Percentiles rank a stretch among this genome's conserved stretches.
These are phyloP conservation scores for Odontomyia ornata DNA, from an alignment of 2,888 invertebrate species.

Conservation along the genomic window DNA sequence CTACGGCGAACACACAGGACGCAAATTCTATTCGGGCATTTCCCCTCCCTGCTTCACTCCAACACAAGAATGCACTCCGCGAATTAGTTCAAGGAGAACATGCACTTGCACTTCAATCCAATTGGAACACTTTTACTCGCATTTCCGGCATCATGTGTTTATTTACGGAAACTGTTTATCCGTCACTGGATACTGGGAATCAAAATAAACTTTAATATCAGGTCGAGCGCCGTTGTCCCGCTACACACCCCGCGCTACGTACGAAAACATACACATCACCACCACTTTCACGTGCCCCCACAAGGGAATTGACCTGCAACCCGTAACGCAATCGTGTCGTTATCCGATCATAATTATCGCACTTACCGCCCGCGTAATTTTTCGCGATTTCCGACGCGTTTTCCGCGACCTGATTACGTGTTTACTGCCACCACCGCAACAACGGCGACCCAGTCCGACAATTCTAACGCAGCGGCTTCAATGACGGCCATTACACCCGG, in stretches of 20 bases:
- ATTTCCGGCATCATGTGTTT: neutral
- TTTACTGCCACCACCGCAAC: neutral
- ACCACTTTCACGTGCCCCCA: constrained; percentile 15
- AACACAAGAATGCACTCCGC: neutral
- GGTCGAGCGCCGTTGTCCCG: neutral
- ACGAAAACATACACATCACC: neutral
- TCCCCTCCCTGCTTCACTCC: neutral
- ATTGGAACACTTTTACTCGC: constrained; percentile 3
- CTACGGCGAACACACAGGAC: neutral
- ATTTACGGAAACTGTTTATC: neutral
- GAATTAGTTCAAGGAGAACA: neutral
- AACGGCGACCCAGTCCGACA: neutral
- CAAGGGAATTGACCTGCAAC: constrained; percentile 2
- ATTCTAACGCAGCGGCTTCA: neutral
- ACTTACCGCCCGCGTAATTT: neutral
- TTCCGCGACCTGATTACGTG: constrained; percentile 30
- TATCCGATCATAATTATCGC: neutral
- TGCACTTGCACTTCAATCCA: neutral
- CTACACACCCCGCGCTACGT: neutral
- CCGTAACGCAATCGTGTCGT: constrained; percentile 18
- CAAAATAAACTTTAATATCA: neutral
- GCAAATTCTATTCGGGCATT: neutral
- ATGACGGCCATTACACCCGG: constrained; percentile 42
- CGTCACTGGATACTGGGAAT: neutral
- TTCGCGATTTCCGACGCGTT: neutral